Conservation (phyloP, 2,113 vertebrate species). For the Corvus moneduloides region DNA sequence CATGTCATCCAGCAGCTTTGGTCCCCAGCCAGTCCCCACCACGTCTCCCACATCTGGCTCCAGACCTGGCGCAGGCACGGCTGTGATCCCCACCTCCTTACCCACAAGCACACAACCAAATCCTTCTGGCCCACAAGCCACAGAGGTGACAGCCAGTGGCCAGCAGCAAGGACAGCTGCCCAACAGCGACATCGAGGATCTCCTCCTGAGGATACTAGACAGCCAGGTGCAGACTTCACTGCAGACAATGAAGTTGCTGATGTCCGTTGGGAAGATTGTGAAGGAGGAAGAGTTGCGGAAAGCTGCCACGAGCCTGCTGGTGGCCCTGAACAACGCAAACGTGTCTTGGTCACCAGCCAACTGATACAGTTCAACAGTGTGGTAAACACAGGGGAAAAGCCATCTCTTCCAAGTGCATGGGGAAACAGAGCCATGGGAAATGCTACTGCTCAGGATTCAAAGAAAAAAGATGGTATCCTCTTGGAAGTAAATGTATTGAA, state of each 20-base stretch:
- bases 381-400: neutral
- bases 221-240: neutral
- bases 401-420: neutral
- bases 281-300: neutral
- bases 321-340: neutral
- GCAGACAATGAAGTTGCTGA: neutral
- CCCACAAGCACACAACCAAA: neutral
- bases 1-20: neutral
- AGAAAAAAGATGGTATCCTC: neutral
- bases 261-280: neutral
- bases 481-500: neutral
- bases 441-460: neutral
- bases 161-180: neutral
- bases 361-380: neutral
- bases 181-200: neutral
- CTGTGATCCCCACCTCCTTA: neutral
- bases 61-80: neutral
- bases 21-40: too few relatives aligned
- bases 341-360: neutral
- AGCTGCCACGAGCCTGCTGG: neutral
- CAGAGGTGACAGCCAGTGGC: neutral
- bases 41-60: neutral
- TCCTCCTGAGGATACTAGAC: conserved; percentile 28
- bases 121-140: neutral
- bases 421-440: neutral